Percentiles rank a stretch among this genome's conserved stretches.
phyloP scores from a whole-genome alignment of 1,140 invertebrate genomes.

The Heliconius nattereri region DNA sequence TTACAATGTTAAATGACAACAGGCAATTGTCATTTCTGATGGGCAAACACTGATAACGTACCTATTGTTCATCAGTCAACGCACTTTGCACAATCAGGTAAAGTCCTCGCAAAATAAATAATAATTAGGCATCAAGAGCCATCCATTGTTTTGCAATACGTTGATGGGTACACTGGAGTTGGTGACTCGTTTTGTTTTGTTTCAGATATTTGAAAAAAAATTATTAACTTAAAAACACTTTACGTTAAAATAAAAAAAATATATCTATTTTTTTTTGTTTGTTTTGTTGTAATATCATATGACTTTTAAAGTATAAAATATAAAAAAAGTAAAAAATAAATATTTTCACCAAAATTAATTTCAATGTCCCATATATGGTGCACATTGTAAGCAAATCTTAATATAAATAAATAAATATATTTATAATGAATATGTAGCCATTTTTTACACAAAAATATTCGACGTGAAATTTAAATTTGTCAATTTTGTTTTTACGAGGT shows the following conservation, averaged over 20 bases:
- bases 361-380: background rate
- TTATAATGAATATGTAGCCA: background rate
- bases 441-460: background rate
- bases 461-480: constrained; percentile 13
- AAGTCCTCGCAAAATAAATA: constrained; percentile 42
- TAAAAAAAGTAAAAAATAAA: too few relatives aligned
- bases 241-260: too few relatives aligned
- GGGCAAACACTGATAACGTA: constrained; percentile 53
- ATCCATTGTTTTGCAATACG: constrained; percentile 38
- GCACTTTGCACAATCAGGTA: constrained; percentile 50
- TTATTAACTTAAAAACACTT: too few relatives aligned
- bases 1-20: constrained; percentile 39
- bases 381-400: background rate
- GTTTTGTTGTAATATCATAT: too few relatives aligned
- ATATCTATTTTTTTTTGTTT: too few relatives aligned
- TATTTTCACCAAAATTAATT: background rate
- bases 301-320: too few relatives aligned
- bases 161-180: background rate
- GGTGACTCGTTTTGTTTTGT: background rate
- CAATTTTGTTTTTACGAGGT: constrained; percentile 33
- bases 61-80: constrained; percentile 60
- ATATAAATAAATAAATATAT: background rate
- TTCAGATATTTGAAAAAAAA: background rate
- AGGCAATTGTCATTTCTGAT: constrained; percentile 39
- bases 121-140: constrained; percentile 32